phyloP scores from a whole-genome alignment of 2,797 vertebrate genomes.

The Sebastes steindachneri region DNA sequence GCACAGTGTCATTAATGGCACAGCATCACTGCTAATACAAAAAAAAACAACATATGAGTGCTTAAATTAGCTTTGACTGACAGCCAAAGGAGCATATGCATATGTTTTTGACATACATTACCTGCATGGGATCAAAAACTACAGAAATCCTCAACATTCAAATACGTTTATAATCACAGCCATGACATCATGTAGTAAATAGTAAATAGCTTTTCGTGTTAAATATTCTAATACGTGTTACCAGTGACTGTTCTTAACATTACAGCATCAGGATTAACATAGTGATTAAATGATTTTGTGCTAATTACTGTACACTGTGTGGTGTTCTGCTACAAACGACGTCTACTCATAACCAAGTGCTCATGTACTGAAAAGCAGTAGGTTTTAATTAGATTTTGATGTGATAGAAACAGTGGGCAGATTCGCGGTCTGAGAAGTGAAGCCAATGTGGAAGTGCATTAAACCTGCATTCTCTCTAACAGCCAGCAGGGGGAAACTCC shows the following conservation, averaged over 20 bases:
- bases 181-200: not conserved
- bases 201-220: not conserved
- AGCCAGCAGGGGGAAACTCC: no score
- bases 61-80: conserved; percentile 2
- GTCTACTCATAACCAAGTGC: not conserved
- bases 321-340: not conserved
- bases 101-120: conserved; percentile 1
- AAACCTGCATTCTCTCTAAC: rapidly evolving
- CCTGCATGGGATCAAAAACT: not conserved
- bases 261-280: conserved; percentile 31
- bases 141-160: conserved; percentile 30
- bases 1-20: conserved; percentile 6
- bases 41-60: not conserved
- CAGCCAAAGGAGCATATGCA: not conserved
- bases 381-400: conserved; percentile 6
- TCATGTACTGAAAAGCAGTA: not conserved
- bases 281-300: conserved; percentile 41
- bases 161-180: conserved; percentile 9
- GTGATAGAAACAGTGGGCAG: not conserved
- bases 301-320: conserved; percentile 27
- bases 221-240: not conserved
- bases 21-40: not conserved
- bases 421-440: rapidly evolving
- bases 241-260: conserved; percentile 8
- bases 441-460: no score